Conservation (phyloP, 2,888 invertebrate species). For the Yponomeuta sedellus region DNA sequence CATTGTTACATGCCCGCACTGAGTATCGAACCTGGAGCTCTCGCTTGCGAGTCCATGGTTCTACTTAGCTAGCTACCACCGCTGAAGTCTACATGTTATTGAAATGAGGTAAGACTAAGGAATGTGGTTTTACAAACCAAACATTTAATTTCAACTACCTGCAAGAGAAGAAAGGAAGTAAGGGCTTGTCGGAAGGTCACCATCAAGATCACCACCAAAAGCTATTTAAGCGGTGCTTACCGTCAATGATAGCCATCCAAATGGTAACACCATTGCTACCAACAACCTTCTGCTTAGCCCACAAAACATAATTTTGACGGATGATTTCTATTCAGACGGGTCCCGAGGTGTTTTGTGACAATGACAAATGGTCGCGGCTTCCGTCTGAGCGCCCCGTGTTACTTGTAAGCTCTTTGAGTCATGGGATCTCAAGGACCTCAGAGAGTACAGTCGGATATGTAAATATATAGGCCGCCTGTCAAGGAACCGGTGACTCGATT, state of each 20-base stretch:
- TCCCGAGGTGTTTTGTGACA: conserved; percentile 35
- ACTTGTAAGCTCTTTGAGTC: background rate
- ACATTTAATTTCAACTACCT: too few species aligned
- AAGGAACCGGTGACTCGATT: too few species aligned
- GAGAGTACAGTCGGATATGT: background rate
- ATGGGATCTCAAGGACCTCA: background rate
- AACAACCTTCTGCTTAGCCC: background rate
- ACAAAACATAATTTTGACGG: conserved; percentile 22
- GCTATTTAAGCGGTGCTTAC: background rate
- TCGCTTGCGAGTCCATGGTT: too few species aligned
- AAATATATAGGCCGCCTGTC: background rate
- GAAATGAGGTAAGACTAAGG: too few species aligned
- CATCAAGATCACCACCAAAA: too few species aligned
- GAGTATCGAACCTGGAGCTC: too few species aligned
- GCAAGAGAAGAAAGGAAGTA: too few species aligned
- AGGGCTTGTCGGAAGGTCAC: too few species aligned
- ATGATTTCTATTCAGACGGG: conserved; percentile 34
- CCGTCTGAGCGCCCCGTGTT: background rate
- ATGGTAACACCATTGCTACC: background rate
- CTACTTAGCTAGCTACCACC: too few species aligned
- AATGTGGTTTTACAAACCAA: too few species aligned
- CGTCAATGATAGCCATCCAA: background rate
- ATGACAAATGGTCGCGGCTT: conserved; percentile 32
- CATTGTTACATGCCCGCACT: too few species aligned
- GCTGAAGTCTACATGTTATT: too few species aligned